phyloP scores from a whole-genome alignment of 30 jellyfish, hydroid and myxozoan genomes.

The Aurelia coerulea region DNA sequence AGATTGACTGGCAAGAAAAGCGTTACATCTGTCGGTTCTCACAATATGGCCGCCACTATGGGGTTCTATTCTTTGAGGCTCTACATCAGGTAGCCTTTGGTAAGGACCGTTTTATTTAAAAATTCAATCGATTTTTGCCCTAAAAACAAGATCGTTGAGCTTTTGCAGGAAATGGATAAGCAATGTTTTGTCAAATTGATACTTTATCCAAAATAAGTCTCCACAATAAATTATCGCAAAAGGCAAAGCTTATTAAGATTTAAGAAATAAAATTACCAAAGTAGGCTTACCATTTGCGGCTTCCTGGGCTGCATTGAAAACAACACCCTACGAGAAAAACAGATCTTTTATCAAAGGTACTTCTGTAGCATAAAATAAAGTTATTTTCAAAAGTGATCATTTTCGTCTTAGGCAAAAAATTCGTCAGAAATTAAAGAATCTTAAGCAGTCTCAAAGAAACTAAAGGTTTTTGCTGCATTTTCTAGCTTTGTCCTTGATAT shows the following conservation, averaged over 20 bases:
- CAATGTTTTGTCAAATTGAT: neutral
- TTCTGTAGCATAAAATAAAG: no score
- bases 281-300: constrained; percentile 86
- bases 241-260: constrained; percentile 9
- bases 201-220: neutral
- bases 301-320: constrained; percentile 92
- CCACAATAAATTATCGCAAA: neutral
- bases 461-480: no score
- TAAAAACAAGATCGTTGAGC: neutral
- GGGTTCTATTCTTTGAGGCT: no score
- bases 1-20: no score
- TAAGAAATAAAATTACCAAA: constrained; percentile 4
- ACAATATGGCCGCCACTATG: no score
- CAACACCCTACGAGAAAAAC: constrained; percentile 86
- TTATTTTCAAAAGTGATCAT: no score
- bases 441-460: no score
- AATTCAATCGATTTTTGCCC: neutral
- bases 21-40: no score
- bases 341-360: neutral
- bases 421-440: no score
- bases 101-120: neutral
- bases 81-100: no score
- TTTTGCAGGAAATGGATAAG: neutral
- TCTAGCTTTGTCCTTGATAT: no score
- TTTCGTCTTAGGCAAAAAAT: no score